phyloP scores from a whole-genome alignment of 2,888 invertebrate species.

The Melanotus villosus region DNA sequence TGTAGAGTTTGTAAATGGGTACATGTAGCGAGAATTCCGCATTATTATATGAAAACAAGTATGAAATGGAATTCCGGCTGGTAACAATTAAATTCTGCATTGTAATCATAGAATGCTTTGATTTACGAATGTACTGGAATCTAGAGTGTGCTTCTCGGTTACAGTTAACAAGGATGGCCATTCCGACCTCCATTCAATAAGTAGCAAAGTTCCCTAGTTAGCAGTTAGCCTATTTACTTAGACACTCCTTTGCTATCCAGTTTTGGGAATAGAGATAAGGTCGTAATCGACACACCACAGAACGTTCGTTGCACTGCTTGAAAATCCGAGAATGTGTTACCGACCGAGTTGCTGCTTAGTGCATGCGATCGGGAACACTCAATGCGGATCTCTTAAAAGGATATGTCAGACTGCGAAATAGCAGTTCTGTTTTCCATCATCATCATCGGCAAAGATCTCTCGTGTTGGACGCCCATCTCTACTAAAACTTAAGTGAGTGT shows the following conservation, averaged over 20 bases:
- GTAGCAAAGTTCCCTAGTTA: constrained; percentile 66
- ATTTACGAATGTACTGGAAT: constrained; percentile 58
- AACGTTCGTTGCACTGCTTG: neutral
- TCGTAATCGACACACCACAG: constrained; percentile 25
- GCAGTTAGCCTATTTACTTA: constrained; percentile 65
- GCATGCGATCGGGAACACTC: neutral
- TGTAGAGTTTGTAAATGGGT: constrained; percentile 47
- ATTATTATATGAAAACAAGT: constrained; percentile 62
- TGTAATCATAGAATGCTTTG: constrained; percentile 59
- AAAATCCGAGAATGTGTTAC: constrained; percentile 3
- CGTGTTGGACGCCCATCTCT: constrained; percentile 32
- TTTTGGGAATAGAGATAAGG: constrained; percentile 45
- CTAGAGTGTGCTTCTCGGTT: constrained; percentile 48
- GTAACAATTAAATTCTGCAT: constrained; percentile 60
- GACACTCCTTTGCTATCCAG: constrained; percentile 49
- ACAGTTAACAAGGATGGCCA: constrained; percentile 61
- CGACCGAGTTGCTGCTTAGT: neutral
- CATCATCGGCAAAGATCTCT: neutral
- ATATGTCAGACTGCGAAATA: neutral
- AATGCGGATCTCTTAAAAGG: neutral
- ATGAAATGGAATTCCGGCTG: constrained; percentile 59
- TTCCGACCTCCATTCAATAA: constrained; percentile 65
- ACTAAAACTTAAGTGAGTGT: constrained; percentile 48
- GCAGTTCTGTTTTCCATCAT: constrained; percentile 8
- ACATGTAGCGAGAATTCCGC: constrained; percentile 57